A percentile compares a stretch with the other conserved stretches of the same genome.
Conservation (phyloP, 2,888 invertebrate genomes). For the Spodoptera littoralis region DNA sequence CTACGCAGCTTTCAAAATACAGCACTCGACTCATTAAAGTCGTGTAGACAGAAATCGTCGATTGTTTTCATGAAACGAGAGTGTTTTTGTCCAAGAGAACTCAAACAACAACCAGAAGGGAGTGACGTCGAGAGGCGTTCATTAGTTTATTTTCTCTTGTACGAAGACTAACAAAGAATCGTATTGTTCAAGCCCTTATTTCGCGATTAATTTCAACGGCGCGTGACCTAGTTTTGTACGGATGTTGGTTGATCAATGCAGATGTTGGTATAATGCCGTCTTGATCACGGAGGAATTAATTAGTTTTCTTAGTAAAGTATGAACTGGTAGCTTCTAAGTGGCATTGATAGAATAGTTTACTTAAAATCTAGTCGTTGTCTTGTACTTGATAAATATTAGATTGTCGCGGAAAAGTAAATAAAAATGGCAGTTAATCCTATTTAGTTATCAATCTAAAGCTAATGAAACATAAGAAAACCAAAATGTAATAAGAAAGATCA, state of each 20-base stretch:
- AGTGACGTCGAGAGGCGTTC: constrained; percentile 30
- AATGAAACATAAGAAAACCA: too few relatives aligned
- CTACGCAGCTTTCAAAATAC: constrained; percentile 15
- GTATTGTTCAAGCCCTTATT: constrained; percentile 13
- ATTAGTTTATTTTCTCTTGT: constrained; percentile 42
- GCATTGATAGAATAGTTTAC: too few relatives aligned
- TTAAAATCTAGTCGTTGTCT: too few relatives aligned
- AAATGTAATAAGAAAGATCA: too few relatives aligned
- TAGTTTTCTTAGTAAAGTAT: constrained; percentile 23
- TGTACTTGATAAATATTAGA: too few relatives aligned
- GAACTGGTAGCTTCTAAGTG: neutral
- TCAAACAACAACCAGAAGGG: constrained; percentile 25
- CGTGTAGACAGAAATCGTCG: constrained; percentile 14
- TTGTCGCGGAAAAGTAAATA: too few relatives aligned
- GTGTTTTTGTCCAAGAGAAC: constrained; percentile 23
- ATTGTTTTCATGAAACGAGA: constrained; percentile 38
- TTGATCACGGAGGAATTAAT: constrained; percentile 25
- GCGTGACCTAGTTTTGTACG: constrained; percentile 32
- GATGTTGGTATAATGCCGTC: constrained; percentile 15
- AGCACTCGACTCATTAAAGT: constrained; percentile 7
- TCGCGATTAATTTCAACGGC: constrained; percentile 23
- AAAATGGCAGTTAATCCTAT: too few relatives aligned
- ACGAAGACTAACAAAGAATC: constrained; percentile 20
- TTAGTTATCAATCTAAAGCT: too few relatives aligned
- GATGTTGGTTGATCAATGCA: constrained; percentile 29